Conservation (phyloP, 2,113 vertebrate genomes). For the Mastomys coucha region DNA sequence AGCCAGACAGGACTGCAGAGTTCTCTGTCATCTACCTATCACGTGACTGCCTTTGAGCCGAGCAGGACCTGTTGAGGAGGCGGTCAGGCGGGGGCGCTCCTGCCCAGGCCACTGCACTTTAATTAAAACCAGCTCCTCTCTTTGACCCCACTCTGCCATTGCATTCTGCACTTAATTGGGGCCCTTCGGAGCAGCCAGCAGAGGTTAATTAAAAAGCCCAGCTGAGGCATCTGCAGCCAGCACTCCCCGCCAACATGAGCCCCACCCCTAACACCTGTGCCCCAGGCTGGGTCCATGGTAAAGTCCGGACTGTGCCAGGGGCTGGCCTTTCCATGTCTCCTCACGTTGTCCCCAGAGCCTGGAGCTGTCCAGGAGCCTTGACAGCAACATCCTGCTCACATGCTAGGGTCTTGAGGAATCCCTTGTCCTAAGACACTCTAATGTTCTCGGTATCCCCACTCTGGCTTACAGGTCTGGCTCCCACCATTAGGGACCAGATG, state of each 20-base stretch:
- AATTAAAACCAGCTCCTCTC: slow-evolving; percentile 60
- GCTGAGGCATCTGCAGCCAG: slow-evolving; percentile 6
- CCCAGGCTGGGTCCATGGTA: neutral
- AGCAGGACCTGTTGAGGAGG: neutral
- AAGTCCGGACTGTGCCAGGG: neutral
- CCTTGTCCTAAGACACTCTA: neutral
- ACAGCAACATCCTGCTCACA: neutral
- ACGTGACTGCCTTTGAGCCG: fast-evolving
- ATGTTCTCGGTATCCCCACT: neutral
- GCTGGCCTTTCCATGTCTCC: neutral
- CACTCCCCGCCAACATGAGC: fast-evolving
- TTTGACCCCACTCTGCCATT: slow-evolving; percentile 63
- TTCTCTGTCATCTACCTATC: neutral
- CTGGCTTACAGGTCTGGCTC: neutral
- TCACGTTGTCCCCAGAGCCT: neutral
- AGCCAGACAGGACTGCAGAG: neutral
- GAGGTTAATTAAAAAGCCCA: slow-evolving; percentile 79
- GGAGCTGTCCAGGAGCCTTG: neutral
- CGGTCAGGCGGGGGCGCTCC: slow-evolving; percentile 74
- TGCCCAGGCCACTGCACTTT: slow-evolving; percentile 33
- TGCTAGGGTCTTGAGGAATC: neutral
- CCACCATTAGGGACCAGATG: neutral
- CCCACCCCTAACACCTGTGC: neutral
- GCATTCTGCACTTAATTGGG: slow-evolving; percentile 78
- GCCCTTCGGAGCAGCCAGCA: slow-evolving; percentile 33